Evolutionary conservation across 2,888 invertebrate species (phyloP), one percentile per base, ranked within the genome.

Genomic region (Drosophila ustulata): DNA sequence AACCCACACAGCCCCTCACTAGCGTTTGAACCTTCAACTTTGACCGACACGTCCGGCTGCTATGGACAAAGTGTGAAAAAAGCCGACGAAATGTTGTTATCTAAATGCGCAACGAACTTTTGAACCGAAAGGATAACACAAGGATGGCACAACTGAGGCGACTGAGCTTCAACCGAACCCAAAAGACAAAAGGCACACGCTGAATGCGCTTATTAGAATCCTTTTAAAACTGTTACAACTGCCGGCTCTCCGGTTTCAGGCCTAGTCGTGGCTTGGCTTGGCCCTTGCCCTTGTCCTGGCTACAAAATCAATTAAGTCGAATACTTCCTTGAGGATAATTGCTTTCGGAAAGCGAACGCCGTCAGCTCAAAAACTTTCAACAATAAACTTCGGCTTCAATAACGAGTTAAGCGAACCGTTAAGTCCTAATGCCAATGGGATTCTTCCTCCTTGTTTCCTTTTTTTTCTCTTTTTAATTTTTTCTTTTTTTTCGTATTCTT

Each of bases 281-380:
- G 18, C 18, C 5, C 30, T 37, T 11, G 30, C 39, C 28, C 26
- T 9, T 46, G 41, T n/a, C 34, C 47, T 58, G 61, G 71, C 63
- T 74, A 71, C 71, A 71, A 84, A 88, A 86, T 86, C 86, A 86
- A 86, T 86, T 86, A 88, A 88, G 84, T 86, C 88, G 82, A 82
- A 78, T 83, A 82, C 76, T 80, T 82, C 75, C 86, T 80, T 75
- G 57, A 83, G 85, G 82, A 88, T 86, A 88, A 86, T 85, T 87
- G 85, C 82, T 85, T 88, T 86, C 69, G 73, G 69, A 80, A 74
- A 66, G 78, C 71, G 69, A 78, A 68, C 61, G 80, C 76, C 76
- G 78, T 65, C 82, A 61, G 73, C 80, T 70, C 64, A 73, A 83
- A 56, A 83, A 83, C 84, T 86, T 84, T 87, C 63, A 62, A 76